Evolutionary conservation across 2,113 vertebrate genomes (phyloP).

Genomic region (Haplochromis burtoni): DNA sequence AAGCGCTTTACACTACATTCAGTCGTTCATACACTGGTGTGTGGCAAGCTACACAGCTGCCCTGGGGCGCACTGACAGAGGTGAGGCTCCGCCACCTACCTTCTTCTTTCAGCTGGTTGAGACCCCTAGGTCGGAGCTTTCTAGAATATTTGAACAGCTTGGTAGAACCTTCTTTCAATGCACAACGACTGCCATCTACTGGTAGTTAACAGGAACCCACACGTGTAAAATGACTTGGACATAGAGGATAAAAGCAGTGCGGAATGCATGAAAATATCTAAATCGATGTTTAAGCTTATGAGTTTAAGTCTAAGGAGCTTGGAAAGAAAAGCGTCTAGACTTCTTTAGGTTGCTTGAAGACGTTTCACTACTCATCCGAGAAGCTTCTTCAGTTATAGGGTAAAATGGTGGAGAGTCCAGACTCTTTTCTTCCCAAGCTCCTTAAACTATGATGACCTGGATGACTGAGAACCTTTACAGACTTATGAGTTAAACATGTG

Average conservation of each 20-base stretch:
- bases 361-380: accelerated
- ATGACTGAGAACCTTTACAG: background rate
- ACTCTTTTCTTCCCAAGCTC: background rate
- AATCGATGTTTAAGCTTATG: accelerated
- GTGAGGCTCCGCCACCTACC: accelerated
- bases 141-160: background rate
- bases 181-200: background rate
- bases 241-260: background rate
- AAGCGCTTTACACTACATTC: background rate
- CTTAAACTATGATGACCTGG: background rate
- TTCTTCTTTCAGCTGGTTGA: background rate
- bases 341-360: background rate
- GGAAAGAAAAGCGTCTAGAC: background rate
- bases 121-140: background rate
- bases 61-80: background rate
- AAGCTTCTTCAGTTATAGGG: background rate
- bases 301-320: background rate
- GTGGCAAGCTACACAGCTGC: background rate
- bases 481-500: background rate
- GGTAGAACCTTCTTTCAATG: background rate
- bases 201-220: background rate
- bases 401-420: background rate
- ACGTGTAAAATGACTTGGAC: background rate
- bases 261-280: background rate
- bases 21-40: background rate